Evolutionary conservation across 2,888 invertebrate species (phyloP), one percentile per base, ranked within the genome.

Genomic region (Lasioglossum figueresi): DNA sequence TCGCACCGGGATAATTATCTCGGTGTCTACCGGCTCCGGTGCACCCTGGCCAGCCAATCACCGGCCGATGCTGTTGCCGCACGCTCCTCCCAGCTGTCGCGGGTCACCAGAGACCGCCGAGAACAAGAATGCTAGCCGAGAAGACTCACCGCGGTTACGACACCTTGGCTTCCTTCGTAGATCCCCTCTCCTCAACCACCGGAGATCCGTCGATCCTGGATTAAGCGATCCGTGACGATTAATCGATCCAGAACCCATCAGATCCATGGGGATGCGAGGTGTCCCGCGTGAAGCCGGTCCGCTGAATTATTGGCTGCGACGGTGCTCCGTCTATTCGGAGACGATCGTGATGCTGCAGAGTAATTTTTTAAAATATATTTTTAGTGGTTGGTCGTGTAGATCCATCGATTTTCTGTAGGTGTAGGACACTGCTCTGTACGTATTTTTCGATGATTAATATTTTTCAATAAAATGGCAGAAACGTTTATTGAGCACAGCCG

Each of bases 1-100:
- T 92, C 90, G 91, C 89, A 82, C 89, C 88, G 85, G 91, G 88
- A 91, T 93, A 93, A 93, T 93, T 93, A 93, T 93, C 91, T 89
- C 83, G 88, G 80, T 86, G 88, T 90, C 90, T 90, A 89, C 89
- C 89, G 82, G 88, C 89, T 80, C 87, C 76, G 90, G 87, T 85
- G 82, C 82, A 80, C 83, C 82, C 78, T 27, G 85, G 75, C 76
- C 83, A 81, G 76, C 91, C 91, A 91, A 91, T 91, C 88, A 66
- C 85, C 79, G 37, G 34, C 43, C 74, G 76, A 71, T 31, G 48
- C 52, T 12, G 66, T 27, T 74, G 40, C 43, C 43, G 56, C 75
- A 76, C 85, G 89, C 89, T 89, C 89, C 89, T 89, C 89, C 89
- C 89, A 89, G 76, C 82, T 79, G 87, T 85, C 88, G 84, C 82